Conservation (phyloP, 2,888 invertebrate genomes). For the Apodemia mormo region DNA sequence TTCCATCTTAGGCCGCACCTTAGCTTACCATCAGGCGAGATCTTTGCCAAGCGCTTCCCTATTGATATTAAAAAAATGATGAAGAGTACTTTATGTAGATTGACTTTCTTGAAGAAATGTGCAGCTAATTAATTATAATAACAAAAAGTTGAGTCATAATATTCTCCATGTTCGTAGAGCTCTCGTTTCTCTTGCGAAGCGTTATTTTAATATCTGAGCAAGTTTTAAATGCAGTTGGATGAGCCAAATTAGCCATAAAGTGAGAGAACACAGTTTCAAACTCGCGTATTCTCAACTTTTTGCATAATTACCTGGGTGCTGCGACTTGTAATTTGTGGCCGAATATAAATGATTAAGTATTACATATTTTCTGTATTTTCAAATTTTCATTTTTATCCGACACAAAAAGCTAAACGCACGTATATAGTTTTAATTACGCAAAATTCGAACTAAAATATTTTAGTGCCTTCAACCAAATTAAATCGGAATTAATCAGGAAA, state of each 20-base stretch:
- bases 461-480: too few species aligned
- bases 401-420: too few species aligned
- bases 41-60: too few species aligned
- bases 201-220: not conserved
- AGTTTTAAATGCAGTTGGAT: slow-evolving; percentile 12
- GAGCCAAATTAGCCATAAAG: not conserved
- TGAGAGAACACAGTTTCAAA: slow-evolving; percentile 6
- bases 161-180: not conserved
- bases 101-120: not conserved
- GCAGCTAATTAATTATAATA: not conserved
- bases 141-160: not conserved
- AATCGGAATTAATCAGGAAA: too few species aligned
- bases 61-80: too few species aligned
- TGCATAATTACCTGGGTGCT: slow-evolving; percentile 13
- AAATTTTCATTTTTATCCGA: too few species aligned
- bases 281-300: not conserved
- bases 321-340: not conserved
- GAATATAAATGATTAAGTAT: too few species aligned
- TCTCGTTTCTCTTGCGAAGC: not conserved
- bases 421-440: too few species aligned
- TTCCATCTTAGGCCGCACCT: too few species aligned
- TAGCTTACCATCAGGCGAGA: too few species aligned
- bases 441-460: too few species aligned
- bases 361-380: too few species aligned
- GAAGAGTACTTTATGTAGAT: not conserved